Evolutionary conservation across 1,140 invertebrate species (phyloP).

Genomic region (Calephelis virginiensis): DNA sequence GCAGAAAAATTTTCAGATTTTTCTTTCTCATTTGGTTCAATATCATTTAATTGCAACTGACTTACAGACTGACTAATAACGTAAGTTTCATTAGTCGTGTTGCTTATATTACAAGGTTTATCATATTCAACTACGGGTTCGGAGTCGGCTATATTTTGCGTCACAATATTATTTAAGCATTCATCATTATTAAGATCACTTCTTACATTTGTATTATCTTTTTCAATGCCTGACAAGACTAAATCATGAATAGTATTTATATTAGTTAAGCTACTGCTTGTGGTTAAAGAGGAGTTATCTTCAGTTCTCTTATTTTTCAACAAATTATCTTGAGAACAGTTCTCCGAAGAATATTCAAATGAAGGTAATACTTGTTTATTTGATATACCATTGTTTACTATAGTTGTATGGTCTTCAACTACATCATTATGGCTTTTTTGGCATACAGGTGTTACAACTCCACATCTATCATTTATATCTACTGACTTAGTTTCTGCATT

Average conservation of each 20-base stretch:
- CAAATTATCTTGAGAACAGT: not conserved
- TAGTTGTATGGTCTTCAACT: slow-evolving; percentile 1
- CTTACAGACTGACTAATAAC: not conserved
- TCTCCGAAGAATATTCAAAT: not conserved
- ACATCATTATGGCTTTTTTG: slow-evolving; percentile 10
- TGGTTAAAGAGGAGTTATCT: not conserved
- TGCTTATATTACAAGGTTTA: not conserved
- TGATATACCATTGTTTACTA: not conserved
- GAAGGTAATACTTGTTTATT: not conserved
- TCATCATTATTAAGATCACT: not conserved
- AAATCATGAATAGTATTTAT: not conserved
- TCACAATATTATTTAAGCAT: not conserved
- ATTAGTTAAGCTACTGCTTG: not conserved
- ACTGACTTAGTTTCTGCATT: slow-evolving; percentile 22
- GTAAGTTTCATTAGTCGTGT: not conserved
- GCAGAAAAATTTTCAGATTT: not conserved
- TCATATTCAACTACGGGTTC: not conserved
- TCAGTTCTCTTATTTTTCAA: not conserved
- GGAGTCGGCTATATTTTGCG: not conserved
- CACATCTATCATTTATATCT: slow-evolving; percentile 13
- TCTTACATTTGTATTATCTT: slow-evolving; percentile 16
- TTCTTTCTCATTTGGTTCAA: not conserved
- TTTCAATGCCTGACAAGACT: slow-evolving; percentile 25
- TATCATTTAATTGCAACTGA: not conserved
- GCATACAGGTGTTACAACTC: slow-evolving; percentile 11